phyloP scores from a whole-genome alignment of 2,797 vertebrate genomes.

The Argentina silus region DNA sequence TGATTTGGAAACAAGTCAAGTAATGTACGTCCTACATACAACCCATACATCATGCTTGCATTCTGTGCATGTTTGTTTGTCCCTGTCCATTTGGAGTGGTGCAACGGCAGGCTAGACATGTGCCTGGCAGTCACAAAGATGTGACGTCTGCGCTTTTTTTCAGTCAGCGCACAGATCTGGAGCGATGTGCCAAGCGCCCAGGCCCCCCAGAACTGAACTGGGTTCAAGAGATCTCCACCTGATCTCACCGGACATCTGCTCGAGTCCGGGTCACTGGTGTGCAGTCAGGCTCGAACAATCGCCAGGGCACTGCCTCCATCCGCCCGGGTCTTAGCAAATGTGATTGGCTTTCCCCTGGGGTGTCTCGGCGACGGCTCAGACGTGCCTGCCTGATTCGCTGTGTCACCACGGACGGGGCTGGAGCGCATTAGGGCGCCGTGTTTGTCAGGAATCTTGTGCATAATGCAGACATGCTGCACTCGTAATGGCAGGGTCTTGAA shows the following conservation, averaged over 20 bases:
- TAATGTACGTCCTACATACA: too few species aligned
- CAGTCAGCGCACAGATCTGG: not conserved
- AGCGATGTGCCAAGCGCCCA: not conserved
- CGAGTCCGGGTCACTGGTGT: slow-evolving; percentile 30
- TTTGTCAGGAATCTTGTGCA: slow-evolving; percentile 24
- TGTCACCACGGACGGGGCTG: slow-evolving; percentile 55
- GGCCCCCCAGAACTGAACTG: not conserved
- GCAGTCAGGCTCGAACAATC: slow-evolving; percentile 22
- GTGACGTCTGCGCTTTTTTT: not conserved
- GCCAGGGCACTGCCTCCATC: not conserved
- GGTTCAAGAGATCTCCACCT: slow-evolving; percentile 43
- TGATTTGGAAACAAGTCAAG: not conserved
- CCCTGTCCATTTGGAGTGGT: not conserved
- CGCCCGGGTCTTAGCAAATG: not conserved
- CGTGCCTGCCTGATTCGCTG: slow-evolving; percentile 64
- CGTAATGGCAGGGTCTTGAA: slow-evolving; percentile 14
- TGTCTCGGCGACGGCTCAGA: slow-evolving; percentile 58
- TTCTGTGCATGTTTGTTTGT: not conserved
- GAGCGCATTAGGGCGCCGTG: slow-evolving; percentile 22
- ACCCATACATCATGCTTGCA: not conserved
- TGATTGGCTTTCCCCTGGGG: slow-evolving; percentile 54
- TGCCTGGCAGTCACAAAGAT: not conserved
- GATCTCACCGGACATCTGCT: slow-evolving; percentile 49
- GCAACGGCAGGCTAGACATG: not conserved
- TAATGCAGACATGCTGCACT: slow-evolving; percentile 15